A percentile compares a stretch with the other conserved stretches of the same genome.
Conservation (phyloP, 2,797 vertebrate genomes). For the Chlorospingus semifuscus region DNA sequence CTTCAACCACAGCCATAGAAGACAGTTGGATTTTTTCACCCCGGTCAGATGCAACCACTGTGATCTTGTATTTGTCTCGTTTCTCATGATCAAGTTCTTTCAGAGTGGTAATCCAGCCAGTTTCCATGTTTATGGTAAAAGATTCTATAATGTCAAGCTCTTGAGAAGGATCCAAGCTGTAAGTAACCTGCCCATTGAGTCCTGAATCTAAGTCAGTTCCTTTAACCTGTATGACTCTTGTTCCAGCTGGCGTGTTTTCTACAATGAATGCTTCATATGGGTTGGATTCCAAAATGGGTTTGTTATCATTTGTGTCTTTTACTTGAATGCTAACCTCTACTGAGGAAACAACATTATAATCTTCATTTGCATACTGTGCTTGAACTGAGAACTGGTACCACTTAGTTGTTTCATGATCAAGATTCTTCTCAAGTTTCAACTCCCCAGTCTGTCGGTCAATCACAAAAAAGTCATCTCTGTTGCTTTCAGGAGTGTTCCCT, state of each 20-base stretch:
- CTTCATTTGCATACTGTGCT: conserved; percentile 79
- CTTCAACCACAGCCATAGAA: conserved; percentile 82
- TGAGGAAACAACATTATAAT: conserved; percentile 80
- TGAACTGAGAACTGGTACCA: conserved; percentile 93
- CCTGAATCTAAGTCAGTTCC: conserved; percentile 91
- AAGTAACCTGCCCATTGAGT: conserved; percentile 88
- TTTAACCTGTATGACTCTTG: conserved; percentile 90
- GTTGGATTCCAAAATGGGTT: conserved; percentile 88
- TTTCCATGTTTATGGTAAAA: conserved; percentile 89
- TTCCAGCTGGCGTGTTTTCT: conserved; percentile 90
- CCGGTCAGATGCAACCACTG: conserved; percentile 86
- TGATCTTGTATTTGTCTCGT: conserved; percentile 79
- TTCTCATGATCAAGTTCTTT: conserved; percentile 91
- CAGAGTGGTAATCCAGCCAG: conserved; percentile 93
- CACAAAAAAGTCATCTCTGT: conserved; percentile 88
- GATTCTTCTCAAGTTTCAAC: conserved; percentile 90
- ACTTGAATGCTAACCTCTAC: conserved; percentile 91
- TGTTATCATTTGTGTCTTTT: conserved; percentile 94
- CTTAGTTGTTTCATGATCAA: conserved; percentile 93
- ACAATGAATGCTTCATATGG: conserved; percentile 90
- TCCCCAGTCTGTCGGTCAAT: conserved; percentile 87
- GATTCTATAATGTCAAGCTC: conserved; percentile 82
- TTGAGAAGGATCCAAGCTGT: conserved; percentile 87
- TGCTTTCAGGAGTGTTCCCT: conserved; percentile 92
- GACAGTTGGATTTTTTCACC: conserved; percentile 87